Evolutionary conservation across 2,113 vertebrate genomes (phyloP).

Genomic region (Miniopterus natalensis): DNA sequence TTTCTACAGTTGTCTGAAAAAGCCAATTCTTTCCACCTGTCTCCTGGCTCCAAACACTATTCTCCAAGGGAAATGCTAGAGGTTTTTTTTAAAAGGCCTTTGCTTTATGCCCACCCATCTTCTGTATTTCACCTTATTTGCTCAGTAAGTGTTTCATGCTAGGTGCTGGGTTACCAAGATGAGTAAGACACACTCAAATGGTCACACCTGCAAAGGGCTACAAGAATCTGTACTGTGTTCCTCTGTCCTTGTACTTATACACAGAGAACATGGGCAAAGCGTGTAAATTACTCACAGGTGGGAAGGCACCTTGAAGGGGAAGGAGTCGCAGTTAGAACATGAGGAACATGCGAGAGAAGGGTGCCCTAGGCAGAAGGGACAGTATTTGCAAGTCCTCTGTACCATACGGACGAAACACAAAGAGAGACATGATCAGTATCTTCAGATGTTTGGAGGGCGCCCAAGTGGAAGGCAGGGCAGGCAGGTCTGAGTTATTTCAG

Average conservation of each 20-base stretch:
- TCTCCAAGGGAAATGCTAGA: background rate
- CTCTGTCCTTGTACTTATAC: background rate
- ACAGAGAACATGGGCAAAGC: background rate
- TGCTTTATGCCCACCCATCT: background rate
- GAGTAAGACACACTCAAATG: background rate
- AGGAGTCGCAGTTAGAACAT: background rate
- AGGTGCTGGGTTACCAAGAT: background rate
- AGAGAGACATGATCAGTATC: background rate
- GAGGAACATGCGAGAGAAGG: background rate
- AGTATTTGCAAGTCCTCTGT: background rate
- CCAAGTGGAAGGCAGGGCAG: background rate
- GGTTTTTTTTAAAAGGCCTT: background rate
- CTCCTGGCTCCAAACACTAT: background rate
- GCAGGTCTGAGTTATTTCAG: background rate
- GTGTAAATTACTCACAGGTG: background rate
- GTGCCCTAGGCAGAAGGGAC: background rate
- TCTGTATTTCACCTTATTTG: background rate
- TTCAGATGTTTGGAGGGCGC: background rate
- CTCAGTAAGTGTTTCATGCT: too few species aligned
- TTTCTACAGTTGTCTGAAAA: background rate
- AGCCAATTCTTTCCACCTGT: background rate
- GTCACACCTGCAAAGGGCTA: background rate
- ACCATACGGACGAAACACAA: background rate
- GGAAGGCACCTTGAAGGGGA: background rate
- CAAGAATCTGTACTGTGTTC: background rate